These are phyloP conservation scores for Merluccius polli DNA, from an alignment of 2,797 vertebrate genomes.

Conservation along the genomic window DNA sequence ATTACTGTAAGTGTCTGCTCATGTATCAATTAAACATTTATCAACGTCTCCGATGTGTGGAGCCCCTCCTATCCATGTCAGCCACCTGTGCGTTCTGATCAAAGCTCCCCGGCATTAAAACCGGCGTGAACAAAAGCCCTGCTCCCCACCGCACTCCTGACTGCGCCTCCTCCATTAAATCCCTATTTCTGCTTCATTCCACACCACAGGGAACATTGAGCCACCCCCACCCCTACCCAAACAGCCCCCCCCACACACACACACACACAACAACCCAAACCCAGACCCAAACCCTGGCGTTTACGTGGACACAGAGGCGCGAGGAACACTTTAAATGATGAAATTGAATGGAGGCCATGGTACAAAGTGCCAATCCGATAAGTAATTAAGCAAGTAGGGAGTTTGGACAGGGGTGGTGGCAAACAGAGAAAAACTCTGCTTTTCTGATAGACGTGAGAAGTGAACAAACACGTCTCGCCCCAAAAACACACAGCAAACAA, in stretches of 20 bases:
- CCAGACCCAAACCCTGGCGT: neutral
- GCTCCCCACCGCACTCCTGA: conserved; percentile 5
- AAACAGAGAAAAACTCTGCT: conserved; percentile 11
- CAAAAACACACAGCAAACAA: neutral
- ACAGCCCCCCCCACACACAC: neutral
- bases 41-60: conserved; percentile 15
- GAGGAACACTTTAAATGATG: conserved; percentile 22
- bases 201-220: neutral
- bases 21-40: neutral
- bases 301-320: neutral
- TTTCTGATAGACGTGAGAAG: conserved; percentile 27
- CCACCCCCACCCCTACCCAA: neutral
- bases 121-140: conserved; percentile 24
- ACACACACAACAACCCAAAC: too few species aligned
- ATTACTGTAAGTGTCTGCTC: neutral
- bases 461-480: conserved; percentile 37
- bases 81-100: conserved; percentile 30
- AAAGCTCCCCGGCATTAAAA: conserved; percentile 34
- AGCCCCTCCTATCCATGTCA: conserved; percentile 12
- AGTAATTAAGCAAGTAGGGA: conserved; percentile 40
- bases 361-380: conserved; percentile 49
- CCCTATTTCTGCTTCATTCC: conserved; percentile 35
- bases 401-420: neutral
- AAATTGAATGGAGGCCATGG: conserved; percentile 40
- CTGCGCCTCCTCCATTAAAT: conserved; percentile 20